A percentile compares a stretch with the other conserved stretches of the same genome.
These are phyloP conservation scores for Gambusia holbrooki DNA, from an alignment of 2,113 vertebrate species.

Conservation along the genomic window DNA sequence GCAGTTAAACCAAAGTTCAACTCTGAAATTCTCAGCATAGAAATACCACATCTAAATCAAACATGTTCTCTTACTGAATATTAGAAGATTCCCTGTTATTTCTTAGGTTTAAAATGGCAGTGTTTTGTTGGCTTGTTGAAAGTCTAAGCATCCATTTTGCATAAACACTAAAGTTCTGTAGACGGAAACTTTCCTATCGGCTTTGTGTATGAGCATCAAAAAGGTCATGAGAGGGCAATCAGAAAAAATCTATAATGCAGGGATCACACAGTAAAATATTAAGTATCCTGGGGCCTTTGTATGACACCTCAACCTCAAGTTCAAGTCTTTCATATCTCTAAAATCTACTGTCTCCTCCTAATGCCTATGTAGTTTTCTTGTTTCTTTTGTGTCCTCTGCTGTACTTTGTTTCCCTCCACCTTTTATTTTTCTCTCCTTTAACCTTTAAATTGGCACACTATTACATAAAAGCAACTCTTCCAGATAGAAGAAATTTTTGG, in stretches of 20 bases:
- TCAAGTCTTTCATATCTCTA: constrained; percentile 64
- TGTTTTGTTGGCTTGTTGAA: constrained; percentile 10
- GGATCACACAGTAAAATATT: constrained; percentile 78
- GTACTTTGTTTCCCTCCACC: constrained; percentile 5
- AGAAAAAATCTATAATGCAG: constrained; percentile 76
- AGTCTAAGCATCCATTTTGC: constrained; percentile 20
- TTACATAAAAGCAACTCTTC: not conserved
- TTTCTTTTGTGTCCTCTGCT: constrained; percentile 27
- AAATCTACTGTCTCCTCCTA: constrained; percentile 42
- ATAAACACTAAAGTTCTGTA: constrained; percentile 53
- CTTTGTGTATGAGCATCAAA: constrained; percentile 38
- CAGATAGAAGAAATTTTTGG: not conserved
- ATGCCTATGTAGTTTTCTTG: constrained; percentile 26
- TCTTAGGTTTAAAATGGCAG: not conserved
- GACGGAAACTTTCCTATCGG: constrained; percentile 52
- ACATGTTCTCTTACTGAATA: no score
- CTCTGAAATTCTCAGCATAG: constrained; percentile 23
- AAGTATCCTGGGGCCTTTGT: constrained; percentile 73
- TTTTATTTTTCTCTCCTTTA: constrained; percentile 6
- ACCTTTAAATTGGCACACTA: constrained; percentile 3
- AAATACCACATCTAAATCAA: constrained; percentile 22
- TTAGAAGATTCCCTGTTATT: no score
- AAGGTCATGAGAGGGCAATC: constrained; percentile 74
- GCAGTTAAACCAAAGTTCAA: constrained; percentile 60
- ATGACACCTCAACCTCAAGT: constrained; percentile 74